These are phyloP conservation scores for Drosophila siamana DNA, from an alignment of 2,888 invertebrate species.

Conservation along the genomic window DNA sequence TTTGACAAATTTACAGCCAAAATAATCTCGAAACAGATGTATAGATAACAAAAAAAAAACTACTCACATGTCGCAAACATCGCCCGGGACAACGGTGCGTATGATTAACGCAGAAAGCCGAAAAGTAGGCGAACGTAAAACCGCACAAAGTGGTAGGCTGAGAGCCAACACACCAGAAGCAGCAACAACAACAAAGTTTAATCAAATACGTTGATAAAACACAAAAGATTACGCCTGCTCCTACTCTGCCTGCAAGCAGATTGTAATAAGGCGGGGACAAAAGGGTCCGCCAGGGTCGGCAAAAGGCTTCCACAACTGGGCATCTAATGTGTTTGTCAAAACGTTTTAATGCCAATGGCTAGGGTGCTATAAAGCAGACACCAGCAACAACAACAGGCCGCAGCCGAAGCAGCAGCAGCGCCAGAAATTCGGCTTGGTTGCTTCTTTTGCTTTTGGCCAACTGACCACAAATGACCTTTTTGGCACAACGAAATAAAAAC, in stretches of 20 bases:
- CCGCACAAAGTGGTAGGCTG: slow-evolving; percentile 45
- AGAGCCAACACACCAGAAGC: slow-evolving; percentile 10
- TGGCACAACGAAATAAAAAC: slow-evolving; percentile 73
- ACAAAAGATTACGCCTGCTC: slow-evolving; percentile 74
- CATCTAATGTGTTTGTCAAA: slow-evolving; percentile 78
- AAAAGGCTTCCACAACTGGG: slow-evolving; percentile 41
- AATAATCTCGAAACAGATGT: slow-evolving; percentile 17
- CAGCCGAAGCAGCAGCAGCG: slow-evolving; percentile 34
- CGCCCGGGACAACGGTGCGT: slow-evolving; percentile 55
- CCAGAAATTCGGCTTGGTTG: slow-evolving; percentile 6
- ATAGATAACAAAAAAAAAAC: slow-evolving; percentile 37
- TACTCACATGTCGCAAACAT: slow-evolving; percentile 40
- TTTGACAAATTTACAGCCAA: slow-evolving; percentile 23
- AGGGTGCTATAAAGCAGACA: slow-evolving; percentile 71
- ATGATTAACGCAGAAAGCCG: slow-evolving; percentile 73
- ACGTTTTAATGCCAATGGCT: slow-evolving; percentile 68
- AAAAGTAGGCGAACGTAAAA: slow-evolving; percentile 60
- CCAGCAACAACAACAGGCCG: slow-evolving; percentile 36
- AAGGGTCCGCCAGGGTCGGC: slow-evolving; percentile 41
- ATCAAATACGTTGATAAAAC: slow-evolving; percentile 80
- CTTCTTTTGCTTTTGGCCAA: slow-evolving; percentile 37
- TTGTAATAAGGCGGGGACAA: slow-evolving; percentile 37
- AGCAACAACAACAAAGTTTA: slow-evolving; percentile 59
- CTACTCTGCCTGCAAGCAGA: slow-evolving; percentile 24
- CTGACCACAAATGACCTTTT: slow-evolving; percentile 75